phyloP scores from a whole-genome alignment of 2,113 vertebrate genomes.

The Eulemur macaco region DNA sequence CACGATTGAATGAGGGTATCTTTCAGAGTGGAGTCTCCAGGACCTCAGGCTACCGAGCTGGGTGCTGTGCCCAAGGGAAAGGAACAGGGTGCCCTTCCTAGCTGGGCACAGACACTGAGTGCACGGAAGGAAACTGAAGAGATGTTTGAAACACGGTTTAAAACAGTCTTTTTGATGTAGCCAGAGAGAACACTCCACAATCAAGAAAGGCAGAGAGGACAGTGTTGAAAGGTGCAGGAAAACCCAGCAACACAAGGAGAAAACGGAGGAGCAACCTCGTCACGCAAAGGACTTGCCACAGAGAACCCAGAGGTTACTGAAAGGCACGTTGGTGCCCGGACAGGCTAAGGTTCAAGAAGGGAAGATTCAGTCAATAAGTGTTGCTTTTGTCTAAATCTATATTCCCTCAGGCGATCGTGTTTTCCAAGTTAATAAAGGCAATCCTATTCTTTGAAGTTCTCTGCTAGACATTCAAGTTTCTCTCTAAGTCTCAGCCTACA shows the following conservation, averaged over 20 bases:
- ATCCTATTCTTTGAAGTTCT: slow-evolving; percentile 37
- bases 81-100: fast-evolving
- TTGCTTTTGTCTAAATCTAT: slow-evolving; percentile 74
- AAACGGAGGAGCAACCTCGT: fast-evolving
- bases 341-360: slow-evolving; percentile 51
- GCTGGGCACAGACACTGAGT: not conserved
- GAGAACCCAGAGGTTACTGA: slow-evolving; percentile 46
- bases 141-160: not conserved
- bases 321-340: slow-evolving; percentile 69
- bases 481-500: slow-evolving; percentile 7
- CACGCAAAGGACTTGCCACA: slow-evolving; percentile 2
- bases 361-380: slow-evolving; percentile 65
- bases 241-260: not conserved
- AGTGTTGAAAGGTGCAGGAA: too few species aligned
- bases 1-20: fast-evolving
- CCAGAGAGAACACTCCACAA: not conserved
- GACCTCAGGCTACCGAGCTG: not conserved
- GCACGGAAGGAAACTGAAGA: not conserved
- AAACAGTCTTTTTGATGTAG: not conserved
- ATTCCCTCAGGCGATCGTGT: slow-evolving; percentile 62
- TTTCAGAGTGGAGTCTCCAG: fast-evolving
- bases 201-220: not conserved
- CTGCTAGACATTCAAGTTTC: slow-evolving; percentile 43
- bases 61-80: fast-evolving
- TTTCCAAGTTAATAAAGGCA: slow-evolving; percentile 68